Base-by-base conservation (phyloP, 2,797 vertebrate species). In the Anabas testudineus region DNA sequence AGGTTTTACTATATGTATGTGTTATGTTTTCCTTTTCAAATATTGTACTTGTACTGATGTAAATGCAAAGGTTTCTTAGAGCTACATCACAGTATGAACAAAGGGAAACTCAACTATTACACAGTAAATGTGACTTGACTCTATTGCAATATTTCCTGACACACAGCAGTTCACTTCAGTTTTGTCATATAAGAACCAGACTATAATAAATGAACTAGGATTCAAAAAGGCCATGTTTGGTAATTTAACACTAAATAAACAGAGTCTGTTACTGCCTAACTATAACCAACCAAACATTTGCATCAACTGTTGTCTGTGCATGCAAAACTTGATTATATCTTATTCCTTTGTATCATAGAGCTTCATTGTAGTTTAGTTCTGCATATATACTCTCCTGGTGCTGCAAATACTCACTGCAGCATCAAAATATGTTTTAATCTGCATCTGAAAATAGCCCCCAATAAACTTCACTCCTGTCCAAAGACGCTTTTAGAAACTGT, bases 1-100 rank as follows among this genome's bases (percentile, higher is more conserved):
- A 0, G 0, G 0, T 83, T 90, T 49, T 88, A 64, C 67, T 90
- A 76, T 16, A 0, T 0, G 90, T 91, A 74, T 12, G 85, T 63
- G 1, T 34, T 26, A 18, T 28, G 19, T 26, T n/a, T 0, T 9
- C 28, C 18, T 36, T 13, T 21, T 15, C 13, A n/a, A 15, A 1
- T 32, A 5, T 13, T 45, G 1, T 14, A 1, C 3, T 37, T n/a
- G 10, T 15, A 36, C 3, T 22, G 4, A n/a, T 24, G 28, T 28
- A 52, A 7, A 21, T 22, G 4, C 3, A 2, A 14, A 16, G 6
- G 37, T 8, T 12, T 8, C 12, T 57, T 37, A 55, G 7, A 30
- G 10, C 8, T 5, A n/a, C n/a, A n/a, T n/a, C n/a, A n/a, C n/a
- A n/a, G n/a, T n/a, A 24, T 21, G 10, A 3, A 7, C 21, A 7